These are phyloP conservation scores for Sthenelais limicola DNA, from an alignment of 2,888 invertebrate species.

Conservation along the genomic window DNA sequence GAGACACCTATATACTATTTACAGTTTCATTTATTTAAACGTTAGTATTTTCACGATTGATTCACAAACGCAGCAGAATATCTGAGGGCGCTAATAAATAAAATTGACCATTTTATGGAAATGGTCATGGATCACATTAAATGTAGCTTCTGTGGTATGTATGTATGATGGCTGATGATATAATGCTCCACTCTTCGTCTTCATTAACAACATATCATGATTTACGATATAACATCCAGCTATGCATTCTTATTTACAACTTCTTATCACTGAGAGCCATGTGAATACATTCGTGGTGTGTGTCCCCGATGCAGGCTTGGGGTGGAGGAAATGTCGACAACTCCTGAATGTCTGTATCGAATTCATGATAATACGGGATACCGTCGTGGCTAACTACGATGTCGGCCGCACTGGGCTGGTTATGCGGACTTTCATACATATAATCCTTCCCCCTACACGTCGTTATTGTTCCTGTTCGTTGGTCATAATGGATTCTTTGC, in stretches of 20 bases:
- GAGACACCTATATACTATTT: too few species aligned
- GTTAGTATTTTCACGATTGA: too few species aligned
- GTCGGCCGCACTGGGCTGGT: neutral
- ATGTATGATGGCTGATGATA: too few species aligned
- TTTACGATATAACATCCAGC: too few species aligned
- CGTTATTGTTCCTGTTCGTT: slow-evolving; percentile 14
- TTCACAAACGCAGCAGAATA: too few species aligned
- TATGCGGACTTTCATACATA: slow-evolving; percentile 13
- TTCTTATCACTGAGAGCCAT: slow-evolving; percentile 21
- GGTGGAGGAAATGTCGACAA: slow-evolving; percentile 14
- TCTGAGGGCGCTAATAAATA: too few species aligned
- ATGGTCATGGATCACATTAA: too few species aligned
- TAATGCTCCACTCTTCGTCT: too few species aligned
- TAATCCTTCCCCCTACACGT: slow-evolving; percentile 24
- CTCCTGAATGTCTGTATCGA: slow-evolving; percentile 16
- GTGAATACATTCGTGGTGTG: slow-evolving; percentile 25
- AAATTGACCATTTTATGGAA: too few species aligned
- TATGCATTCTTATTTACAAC: slow-evolving; percentile 2
- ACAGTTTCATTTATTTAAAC: too few species aligned
- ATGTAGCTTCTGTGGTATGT: too few species aligned
- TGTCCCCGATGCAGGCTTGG: neutral
- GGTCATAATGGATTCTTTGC: slow-evolving; percentile 23
- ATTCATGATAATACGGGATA: slow-evolving; percentile 24
- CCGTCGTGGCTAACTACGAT: neutral
- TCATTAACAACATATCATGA: too few species aligned